These are phyloP conservation scores for Dysidea cf. avara DNA, from an alignment of 37 sponge, comb jelly and placozoan genomes.

Conservation along the genomic window DNA sequence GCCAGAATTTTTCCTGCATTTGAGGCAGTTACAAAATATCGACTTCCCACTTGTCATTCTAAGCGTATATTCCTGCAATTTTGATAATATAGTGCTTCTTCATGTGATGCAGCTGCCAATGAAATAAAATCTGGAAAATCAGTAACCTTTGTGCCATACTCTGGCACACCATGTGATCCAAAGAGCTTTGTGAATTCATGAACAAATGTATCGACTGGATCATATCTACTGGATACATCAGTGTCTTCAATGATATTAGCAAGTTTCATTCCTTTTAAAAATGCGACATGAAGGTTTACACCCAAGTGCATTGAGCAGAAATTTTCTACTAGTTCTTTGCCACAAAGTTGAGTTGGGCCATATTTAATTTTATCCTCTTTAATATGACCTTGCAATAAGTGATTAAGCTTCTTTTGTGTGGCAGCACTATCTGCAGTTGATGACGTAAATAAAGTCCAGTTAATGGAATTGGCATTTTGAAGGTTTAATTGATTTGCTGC, in stretches of 20 bases:
- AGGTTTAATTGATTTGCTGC: no score
- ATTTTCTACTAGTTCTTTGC: conserved; percentile 43
- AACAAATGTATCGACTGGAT: conserved; percentile 16
- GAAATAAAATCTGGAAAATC: conserved; percentile 27
- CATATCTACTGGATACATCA: background rate
- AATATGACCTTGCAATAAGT: conserved; percentile 17
- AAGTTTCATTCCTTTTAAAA: conserved; percentile 20
- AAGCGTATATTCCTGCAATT: background rate
- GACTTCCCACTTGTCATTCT: conserved; percentile 44
- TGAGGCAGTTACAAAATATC: conserved; percentile 38
- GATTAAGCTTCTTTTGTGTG: conserved; percentile 44
- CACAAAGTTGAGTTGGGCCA: conserved; percentile 16
- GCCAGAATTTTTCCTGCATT: conserved; percentile 40
- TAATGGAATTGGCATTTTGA: conserved; percentile 31
- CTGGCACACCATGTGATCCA: conserved; percentile 40
- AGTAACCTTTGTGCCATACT: conserved; percentile 32
- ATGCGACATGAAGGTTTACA: conserved; percentile 51
- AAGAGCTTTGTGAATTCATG: conserved; percentile 48
- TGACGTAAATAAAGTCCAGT: conserved; percentile 35
- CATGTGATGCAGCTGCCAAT: background rate
- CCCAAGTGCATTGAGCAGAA: conserved; percentile 66
- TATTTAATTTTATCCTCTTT: conserved; percentile 14
- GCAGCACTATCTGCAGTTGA: conserved; percentile 25
- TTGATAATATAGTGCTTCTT: conserved; percentile 20
- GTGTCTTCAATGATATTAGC: background rate